Conservation (phyloP, 2,797 vertebrate genomes). For the Myiothlypis coronata region DNA sequence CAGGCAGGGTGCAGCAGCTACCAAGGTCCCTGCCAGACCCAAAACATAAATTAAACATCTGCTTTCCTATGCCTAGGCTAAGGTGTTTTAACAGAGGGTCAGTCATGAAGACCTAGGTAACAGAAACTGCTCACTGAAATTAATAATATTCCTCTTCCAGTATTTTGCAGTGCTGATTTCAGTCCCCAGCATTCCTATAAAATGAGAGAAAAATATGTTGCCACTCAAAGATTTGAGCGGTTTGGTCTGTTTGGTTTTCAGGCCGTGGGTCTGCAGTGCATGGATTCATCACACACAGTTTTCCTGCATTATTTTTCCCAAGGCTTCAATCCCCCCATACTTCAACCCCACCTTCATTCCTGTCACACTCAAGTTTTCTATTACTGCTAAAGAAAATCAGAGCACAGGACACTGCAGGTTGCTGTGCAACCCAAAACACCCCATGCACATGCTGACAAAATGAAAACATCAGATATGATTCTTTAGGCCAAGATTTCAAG, state of each 20-base stretch:
- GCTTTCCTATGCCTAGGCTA: not conserved
- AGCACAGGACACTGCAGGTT: not conserved
- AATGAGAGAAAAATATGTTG: not conserved
- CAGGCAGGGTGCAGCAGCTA: not conserved
- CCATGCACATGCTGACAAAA: not conserved
- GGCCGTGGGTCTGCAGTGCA: not conserved
- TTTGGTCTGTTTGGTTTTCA: not conserved
- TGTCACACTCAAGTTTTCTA: not conserved
- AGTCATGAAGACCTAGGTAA: not conserved
- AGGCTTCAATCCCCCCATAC: not conserved
- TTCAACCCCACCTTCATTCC: not conserved
- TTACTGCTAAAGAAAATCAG: slow-evolving; percentile 19
- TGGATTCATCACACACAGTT: not conserved
- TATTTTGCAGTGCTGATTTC: not conserved
- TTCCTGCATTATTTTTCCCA: not conserved
- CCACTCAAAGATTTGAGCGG: not conserved
- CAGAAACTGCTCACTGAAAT: not conserved
- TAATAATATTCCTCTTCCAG: not conserved
- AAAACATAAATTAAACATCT: not conserved
- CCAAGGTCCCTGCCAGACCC: not conserved
- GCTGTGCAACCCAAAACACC: not conserved
- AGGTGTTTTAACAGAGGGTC: not conserved
- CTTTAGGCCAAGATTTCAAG: not conserved
- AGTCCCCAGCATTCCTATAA: not conserved
- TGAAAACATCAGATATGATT: not conserved